Base-by-base conservation (phyloP, 2,797 vertebrate genomes). In the Hyperoplus immaculatus region DNA sequence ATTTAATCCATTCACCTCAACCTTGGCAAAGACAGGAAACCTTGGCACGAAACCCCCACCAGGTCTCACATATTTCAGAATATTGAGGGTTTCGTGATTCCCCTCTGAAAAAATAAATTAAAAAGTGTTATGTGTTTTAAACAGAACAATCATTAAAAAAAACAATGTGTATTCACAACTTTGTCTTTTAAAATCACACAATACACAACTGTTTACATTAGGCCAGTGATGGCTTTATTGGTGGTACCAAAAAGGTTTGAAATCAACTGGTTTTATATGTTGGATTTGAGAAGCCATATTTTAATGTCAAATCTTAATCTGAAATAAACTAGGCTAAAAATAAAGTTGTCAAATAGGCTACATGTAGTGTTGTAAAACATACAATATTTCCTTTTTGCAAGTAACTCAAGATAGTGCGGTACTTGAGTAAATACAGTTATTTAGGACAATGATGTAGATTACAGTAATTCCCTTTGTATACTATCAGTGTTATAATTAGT, bases 1-100 rank as follows among this genome's bases (percentile, higher is more conserved):
- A 45, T 94, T 93, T 56, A 91, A 65, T 53, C 96, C 96, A 76
- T 96, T 96, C 70, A 96, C 96, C 36, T 96, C 92, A 29, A 95
- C 80, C 66, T 94, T 95, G 47, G 85, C 87, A 90, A 96, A 96
- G n/a, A 96, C 66, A 10, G 95, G 95, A 79, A 96, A 96, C 72
- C 92, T 94, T 58, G 95, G 95, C 36, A 92, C 77, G 72, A 94
- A 96, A 1, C 89, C 91, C 3, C 88, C 87, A n/a, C 96, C 95
- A 21, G 96, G 96, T 88, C 96, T 93, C 57, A 95, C 95, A 65
- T 93, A 93, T 84, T 92, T 95, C 13, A 96, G 87, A 72, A 95
- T 15, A 79, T 95, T 90, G 10, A 96, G 87, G 14, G 91, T 95
- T 90, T 96, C 95, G 50, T 94, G 83, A 87, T 95, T 95, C 66